phyloP scores from a whole-genome alignment of 2,888 invertebrate species.

The Tineola bisselliella region DNA sequence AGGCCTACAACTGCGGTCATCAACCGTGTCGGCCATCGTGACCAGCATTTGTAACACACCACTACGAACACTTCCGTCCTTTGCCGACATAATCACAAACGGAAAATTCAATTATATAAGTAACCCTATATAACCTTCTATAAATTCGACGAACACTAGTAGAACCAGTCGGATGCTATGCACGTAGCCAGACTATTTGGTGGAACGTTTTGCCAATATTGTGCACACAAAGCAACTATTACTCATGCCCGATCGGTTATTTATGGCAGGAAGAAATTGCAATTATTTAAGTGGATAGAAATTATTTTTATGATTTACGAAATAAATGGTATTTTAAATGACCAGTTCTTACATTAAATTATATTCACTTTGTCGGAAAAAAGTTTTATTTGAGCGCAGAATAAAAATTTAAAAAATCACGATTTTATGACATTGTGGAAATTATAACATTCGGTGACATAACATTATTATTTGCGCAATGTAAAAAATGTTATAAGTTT shows the following conservation, averaged over 20 bases:
- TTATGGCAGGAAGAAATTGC: slow-evolving; percentile 66
- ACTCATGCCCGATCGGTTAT: slow-evolving; percentile 58
- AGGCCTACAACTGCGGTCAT: slow-evolving; percentile 34
- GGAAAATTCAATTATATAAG: slow-evolving; percentile 49
- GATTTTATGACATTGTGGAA: too few species aligned
- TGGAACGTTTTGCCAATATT: slow-evolving; percentile 36
- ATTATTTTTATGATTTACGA: slow-evolving; percentile 24
- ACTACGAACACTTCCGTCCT: slow-evolving; percentile 53
- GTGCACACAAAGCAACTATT: slow-evolving; percentile 61
- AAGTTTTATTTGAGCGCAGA: too few species aligned
- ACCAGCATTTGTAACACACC: slow-evolving; percentile 47
- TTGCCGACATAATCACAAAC: slow-evolving; percentile 56
- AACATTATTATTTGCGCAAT: too few species aligned
- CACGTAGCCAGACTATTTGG: slow-evolving; percentile 62
- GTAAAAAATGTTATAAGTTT: too few species aligned
- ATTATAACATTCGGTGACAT: too few species aligned
- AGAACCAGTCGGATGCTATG: slow-evolving; percentile 29
- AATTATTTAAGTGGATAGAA: slow-evolving; percentile 34
- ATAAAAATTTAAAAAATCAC: too few species aligned
- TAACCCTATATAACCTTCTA: not conserved
- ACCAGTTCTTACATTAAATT: too few species aligned
- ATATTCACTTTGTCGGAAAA: too few species aligned
- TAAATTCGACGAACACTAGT: slow-evolving; percentile 15
- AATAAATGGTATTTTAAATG: not conserved
- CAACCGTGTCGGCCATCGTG: slow-evolving; percentile 46